Percentiles rank a stretch among this genome's conserved stretches.
Evolutionary conservation across 2,113 vertebrate species (phyloP).

Genomic region (Erythrocercus mccallii): DNA sequence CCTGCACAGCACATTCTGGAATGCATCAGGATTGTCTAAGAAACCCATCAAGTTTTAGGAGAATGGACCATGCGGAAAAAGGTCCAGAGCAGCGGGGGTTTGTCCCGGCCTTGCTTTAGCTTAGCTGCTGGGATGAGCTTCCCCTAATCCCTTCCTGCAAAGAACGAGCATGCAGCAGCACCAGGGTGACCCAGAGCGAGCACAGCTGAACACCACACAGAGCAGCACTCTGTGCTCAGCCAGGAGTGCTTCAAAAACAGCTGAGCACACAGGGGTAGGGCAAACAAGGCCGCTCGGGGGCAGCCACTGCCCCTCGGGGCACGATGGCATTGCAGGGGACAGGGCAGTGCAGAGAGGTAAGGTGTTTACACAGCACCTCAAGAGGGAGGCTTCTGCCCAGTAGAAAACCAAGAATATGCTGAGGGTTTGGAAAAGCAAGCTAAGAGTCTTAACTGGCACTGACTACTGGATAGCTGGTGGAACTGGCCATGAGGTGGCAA

Average conservation of each 20-base stretch:
- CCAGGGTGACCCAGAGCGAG: not conserved
- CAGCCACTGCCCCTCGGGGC: not conserved
- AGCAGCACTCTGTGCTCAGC: not conserved
- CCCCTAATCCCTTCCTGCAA: not conserved
- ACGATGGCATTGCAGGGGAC: not conserved
- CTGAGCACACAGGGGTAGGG: not conserved
- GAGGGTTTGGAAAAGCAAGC: not conserved
- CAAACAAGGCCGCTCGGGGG: not conserved
- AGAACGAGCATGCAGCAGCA: not conserved
- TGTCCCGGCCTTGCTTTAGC: not conserved
- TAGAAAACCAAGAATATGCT: not conserved
- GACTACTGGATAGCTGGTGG: not conserved
- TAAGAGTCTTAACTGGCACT: not conserved
- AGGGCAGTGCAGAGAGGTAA: not conserved
- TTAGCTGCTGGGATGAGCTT: not conserved
- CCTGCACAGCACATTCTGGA: not conserved
- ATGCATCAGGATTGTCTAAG: not conserved
- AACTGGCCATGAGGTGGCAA: not conserved
- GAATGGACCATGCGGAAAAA: not conserved
- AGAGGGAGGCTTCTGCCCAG: not conserved
- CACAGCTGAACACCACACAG: not conserved
- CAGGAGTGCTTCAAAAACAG: not conserved
- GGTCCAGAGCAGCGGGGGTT: not conserved
- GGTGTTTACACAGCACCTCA: not conserved
- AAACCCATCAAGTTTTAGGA: not conserved